Percentiles rank a stretch among this genome's conserved stretches.
These are phyloP conservation scores for Lasioglossum malachurum DNA, from an alignment of 2,888 invertebrate species.

Conservation along the genomic window DNA sequence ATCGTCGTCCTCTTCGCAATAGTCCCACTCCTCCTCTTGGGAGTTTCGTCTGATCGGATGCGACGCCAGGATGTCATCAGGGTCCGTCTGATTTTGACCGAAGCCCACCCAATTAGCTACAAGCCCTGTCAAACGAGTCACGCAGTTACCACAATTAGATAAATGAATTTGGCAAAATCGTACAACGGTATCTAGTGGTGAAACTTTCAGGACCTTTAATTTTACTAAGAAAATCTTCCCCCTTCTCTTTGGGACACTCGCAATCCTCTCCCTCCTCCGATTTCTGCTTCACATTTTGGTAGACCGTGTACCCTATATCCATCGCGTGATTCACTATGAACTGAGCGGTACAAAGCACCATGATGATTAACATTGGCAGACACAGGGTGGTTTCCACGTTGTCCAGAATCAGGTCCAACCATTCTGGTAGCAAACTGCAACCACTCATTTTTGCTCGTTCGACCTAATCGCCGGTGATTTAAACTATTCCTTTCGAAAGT, in stretches of 20 bases:
- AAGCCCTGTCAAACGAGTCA: constrained; percentile 3
- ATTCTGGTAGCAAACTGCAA: constrained; percentile 75
- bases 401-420: constrained; percentile 76
- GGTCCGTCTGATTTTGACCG: not conserved
- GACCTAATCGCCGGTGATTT: not conserved
- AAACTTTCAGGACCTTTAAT: constrained; percentile 59
- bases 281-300: constrained; percentile 46
- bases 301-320: constrained; percentile 68
- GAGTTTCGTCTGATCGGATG: not conserved
- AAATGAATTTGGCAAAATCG: not conserved
- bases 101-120: not conserved
- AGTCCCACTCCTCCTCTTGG: constrained; percentile 70
- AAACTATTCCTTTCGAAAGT: not conserved
- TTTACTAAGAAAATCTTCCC: constrained; percentile 35
- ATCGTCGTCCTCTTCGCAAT: constrained; percentile 62
- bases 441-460: constrained; percentile 65
- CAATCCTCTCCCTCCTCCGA: not conserved
- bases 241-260: not conserved
- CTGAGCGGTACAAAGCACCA: constrained; percentile 78
- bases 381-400: constrained; percentile 78
- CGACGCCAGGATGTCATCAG: not conserved
- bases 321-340: constrained; percentile 75
- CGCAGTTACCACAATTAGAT: not conserved
- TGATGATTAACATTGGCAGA: constrained; percentile 78
- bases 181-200: not conserved